Base-by-base conservation (phyloP, 2,888 invertebrate genomes). In the Parnassius smintheus region DNA sequence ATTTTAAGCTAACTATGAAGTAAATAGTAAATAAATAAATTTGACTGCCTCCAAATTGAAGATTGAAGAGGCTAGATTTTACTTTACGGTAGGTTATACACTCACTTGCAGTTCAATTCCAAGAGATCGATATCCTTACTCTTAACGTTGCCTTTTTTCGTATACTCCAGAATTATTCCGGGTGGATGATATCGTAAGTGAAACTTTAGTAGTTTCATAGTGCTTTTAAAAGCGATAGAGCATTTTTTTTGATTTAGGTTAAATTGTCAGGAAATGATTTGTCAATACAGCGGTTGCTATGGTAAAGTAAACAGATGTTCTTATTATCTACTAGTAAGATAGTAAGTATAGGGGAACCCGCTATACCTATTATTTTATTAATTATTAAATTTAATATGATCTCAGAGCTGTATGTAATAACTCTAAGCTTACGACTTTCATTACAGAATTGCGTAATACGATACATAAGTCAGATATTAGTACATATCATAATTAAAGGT, bases 131-230 rank as follows among this genome's bases (percentile, higher is more conserved):
- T 93, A 61, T 94, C 93, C 75, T 94, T 93, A 50, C 92, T 94
- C 73, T 93, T 93, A 9, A 88, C 80, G 18, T 90, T 83, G 1
- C 93, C 93, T 48, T 92, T 91, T 73, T 93, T 93, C 9, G 87
- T 78, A 72, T 94, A 95, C 73, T 94, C 94, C 74, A 95, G 81
- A 10, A 93, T 93, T 61, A 95, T 89, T 18, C 95, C 95, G 66
- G 95, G 95, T 0, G 95, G 95, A 72, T 94, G 94, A 77, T 95
- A 95, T 64, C 95, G 92, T 44, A 95, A 84, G 79, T 94, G 94
- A 74, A 96, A 94, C 84, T 94, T 95, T 63, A 93, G 85, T 65
- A 95, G 84, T 81, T 93, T 94, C 95, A 95, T 95, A n/a, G 41
- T 80, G 57, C n/a, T 22, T 55, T 44, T 56, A 61, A 44, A 50